Evolutionary conservation across 35 echinoderm and acorn worm species (phyloP), one percentile per base, ranked within the genome.

Genomic region (Eucidaris tribuloides): DNA sequence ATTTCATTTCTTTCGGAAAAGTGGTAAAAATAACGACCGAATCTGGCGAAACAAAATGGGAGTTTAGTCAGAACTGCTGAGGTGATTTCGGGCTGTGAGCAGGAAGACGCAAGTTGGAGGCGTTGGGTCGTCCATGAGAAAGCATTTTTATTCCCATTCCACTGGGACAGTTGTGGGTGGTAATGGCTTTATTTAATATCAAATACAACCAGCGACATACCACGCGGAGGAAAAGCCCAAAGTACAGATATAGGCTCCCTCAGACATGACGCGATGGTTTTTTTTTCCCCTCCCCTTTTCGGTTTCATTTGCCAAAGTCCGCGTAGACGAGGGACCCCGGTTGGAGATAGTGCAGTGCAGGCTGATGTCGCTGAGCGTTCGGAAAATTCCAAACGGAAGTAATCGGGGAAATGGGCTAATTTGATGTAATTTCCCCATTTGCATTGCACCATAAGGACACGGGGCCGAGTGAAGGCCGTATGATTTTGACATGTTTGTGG

Each of bases 381-480:
- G 48, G 48, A 52, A 11, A 52, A 9, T n/a, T 9, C 48, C n/a
- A 11, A 52, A 9, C 22, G 68, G 68, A 74, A 74, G 68, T 74
- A 74, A 74, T 74, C 24, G 68, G 61, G 68, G 68, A 74, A 74
- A 74, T 74, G 11, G 41, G 35, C 68, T 74, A 74, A 74, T 74
- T 74, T 74, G 68, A 74, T 74, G 40, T 74, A 74, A 74, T 74
- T 74, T 74, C 68, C 68, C 37, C 9, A 40, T 41, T n/a, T 41
- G 35, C 44, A 40, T 74, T 40, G 68, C 68, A 42, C 9, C 34
- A 40, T 74, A 40, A 74, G 68, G 37, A 74, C 44, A 74, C n/a
- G n/a, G 68, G 37, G 35, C 41, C 28, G 33, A 74, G 61, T 27
- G 61, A 64, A 14, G 33, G n/a, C n/a, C n/a, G n/a, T n/a, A n/a